phyloP scores from a whole-genome alignment of 2,113 vertebrate genomes.

The Grallaria varia region DNA sequence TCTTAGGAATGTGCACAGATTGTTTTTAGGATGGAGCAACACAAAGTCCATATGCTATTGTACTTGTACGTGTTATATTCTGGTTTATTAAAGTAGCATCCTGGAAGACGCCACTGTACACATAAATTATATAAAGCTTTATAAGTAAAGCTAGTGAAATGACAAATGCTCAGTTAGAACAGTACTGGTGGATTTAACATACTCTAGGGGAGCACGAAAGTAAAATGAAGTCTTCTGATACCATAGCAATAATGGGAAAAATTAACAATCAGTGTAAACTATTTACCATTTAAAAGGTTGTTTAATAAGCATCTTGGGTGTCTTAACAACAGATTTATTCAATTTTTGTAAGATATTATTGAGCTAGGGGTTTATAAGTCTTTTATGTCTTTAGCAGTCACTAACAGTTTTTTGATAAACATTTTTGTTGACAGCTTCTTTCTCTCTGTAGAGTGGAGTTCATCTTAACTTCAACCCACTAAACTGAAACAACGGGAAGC shows the following conservation, averaged over 20 bases:
- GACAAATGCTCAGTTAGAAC: background rate
- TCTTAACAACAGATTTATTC: constrained; percentile 34
- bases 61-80: background rate
- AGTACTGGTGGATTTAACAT: constrained; percentile 42
- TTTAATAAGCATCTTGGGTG: constrained; percentile 37
- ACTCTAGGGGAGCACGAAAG: constrained; percentile 29
- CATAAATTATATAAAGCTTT: background rate
- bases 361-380: background rate
- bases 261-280: constrained; percentile 42
- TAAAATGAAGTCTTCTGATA: constrained; percentile 58
- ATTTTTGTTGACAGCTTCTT: background rate
- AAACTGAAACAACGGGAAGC: background rate
- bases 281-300: constrained; percentile 35
- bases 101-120: background rate
- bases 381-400: background rate
- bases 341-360: constrained; percentile 41
- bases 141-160: background rate
- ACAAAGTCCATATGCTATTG: background rate
- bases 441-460: background rate
- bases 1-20: background rate
- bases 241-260: constrained; percentile 2
- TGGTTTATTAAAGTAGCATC: background rate
- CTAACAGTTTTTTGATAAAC: background rate
- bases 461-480: background rate
- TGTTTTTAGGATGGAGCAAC: background rate